phyloP scores from a whole-genome alignment of 2,113 vertebrate genomes.

The Ophthalmotilapia sp. region DNA sequence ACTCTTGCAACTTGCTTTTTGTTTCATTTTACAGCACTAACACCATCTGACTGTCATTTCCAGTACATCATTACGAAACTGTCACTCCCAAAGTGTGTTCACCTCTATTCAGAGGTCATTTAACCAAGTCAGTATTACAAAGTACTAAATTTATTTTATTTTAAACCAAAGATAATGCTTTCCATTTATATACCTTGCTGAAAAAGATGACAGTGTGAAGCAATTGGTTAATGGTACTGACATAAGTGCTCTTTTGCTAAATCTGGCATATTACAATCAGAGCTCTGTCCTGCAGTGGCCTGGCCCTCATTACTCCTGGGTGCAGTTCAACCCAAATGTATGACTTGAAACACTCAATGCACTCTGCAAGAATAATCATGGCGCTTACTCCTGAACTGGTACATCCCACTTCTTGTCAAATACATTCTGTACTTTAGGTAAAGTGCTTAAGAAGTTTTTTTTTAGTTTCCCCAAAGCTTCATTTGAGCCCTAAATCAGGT shows the following conservation, averaged over 20 bases:
- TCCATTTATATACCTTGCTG: not conserved
- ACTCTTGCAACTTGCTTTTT: not conserved
- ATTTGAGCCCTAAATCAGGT: not conserved
- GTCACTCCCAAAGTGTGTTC: not conserved
- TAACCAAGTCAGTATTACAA: not conserved
- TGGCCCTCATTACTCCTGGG: not conserved
- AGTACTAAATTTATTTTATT: not conserved
- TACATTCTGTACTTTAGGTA: not conserved
- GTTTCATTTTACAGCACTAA: not conserved
- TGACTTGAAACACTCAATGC: not conserved
- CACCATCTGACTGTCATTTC: not conserved
- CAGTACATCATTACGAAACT: not conserved
- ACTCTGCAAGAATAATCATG: not conserved
- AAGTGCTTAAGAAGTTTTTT: not conserved
- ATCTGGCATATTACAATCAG: constrained; percentile 5
- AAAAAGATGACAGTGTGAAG: not conserved
- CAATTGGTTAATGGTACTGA: not conserved
- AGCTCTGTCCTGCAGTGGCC: not conserved
- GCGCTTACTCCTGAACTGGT: not conserved
- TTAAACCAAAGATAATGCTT: not conserved
- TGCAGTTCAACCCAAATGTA: constrained; percentile 8
- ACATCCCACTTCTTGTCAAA: not conserved
- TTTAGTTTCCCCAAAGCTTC: not conserved
- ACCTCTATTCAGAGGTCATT: not conserved
- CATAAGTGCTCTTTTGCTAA: not conserved